Evolutionary conservation across 2,888 invertebrate species (phyloP), one percentile per base, ranked within the genome.

Genomic region (Drosophila neonasuta): DNA sequence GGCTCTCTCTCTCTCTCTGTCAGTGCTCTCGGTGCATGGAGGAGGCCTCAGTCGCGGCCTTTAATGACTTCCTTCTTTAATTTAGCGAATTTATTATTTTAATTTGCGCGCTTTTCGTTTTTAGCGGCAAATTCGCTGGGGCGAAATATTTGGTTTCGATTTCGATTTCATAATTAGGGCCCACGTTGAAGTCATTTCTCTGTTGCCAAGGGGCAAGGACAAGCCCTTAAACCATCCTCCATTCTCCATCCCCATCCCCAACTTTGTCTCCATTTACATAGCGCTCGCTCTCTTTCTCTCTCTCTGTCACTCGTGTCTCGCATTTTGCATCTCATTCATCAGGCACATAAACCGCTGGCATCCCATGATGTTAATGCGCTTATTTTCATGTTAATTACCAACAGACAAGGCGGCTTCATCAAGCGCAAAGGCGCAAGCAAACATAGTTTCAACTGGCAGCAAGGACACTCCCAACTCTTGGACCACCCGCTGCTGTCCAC

Each of bases 321-420:
- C 32, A n/a, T n/a, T 36, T 36, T 29, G 15, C 30, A n/a, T 39
- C 41, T 7, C 64, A 57, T 65, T 75, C 71, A 46, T 64, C 44
- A 48, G 44, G 42, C 36, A 50, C 46, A 66, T 72, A 63, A 72
- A 66, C 64, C 74, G 74, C 61, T 42, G 64, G 73, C 68, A 73
- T 78, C 61, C 54, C 69, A 67, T 65, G 75, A 73, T 76, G 75
- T 74, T 82, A 80, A 80, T 80, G 83, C 77, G 84, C 81, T 78
- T 83, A 84, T 79, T 86, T 84, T 84, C 71, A 78, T 77, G 77
- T 84, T 86, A 84, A 84, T 83, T 83, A 83, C 75, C 79, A 79
- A 71, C 86, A 84, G 86, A 72, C 79, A 73, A 72, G 56, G 55
- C 70, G 17, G 64, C 60, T 20, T 62, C 55, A 56, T 44, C 70